Conservation (phyloP, 2,113 vertebrate genomes). For the Megaceryle torquata region DNA sequence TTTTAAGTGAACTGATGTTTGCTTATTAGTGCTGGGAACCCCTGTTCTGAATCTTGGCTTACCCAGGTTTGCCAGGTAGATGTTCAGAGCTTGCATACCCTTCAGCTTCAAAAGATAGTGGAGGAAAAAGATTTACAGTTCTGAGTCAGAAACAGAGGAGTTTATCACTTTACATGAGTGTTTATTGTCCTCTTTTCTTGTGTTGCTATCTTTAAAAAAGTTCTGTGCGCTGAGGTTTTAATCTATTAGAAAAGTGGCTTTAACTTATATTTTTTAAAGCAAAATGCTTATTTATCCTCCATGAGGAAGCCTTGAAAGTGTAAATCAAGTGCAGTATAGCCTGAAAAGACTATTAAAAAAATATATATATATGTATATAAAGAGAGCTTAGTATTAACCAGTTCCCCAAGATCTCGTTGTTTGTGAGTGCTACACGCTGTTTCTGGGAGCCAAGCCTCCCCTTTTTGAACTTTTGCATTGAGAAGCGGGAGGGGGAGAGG, state of each 20-base stretch:
- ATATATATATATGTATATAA: too few relatives aligned
- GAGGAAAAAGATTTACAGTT: not conserved
- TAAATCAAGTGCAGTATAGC: accelerated
- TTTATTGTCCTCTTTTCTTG: not conserved
- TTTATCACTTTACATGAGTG: not conserved
- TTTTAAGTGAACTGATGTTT: not conserved
- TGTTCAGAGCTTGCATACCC: not conserved
- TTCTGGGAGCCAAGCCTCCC: not conserved
- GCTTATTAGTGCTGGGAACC: not conserved
- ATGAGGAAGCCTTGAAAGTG: not conserved
- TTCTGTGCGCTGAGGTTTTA: too few relatives aligned
- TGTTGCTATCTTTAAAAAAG: not conserved
- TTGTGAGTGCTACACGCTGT: accelerated
- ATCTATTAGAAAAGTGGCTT: not conserved
- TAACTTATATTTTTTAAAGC: not conserved
- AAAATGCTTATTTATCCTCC: not conserved
- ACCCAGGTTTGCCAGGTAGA: not conserved
- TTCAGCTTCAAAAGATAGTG: not conserved
- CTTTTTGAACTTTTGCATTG: not conserved
- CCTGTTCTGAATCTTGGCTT: not conserved
- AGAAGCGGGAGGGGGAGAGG: accelerated
- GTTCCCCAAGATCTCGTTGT: accelerated
- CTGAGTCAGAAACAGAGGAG: not conserved
- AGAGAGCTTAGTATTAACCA: accelerated
- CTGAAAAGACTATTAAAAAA: not conserved